These are phyloP conservation scores for Actinemys pallida DNA, from an alignment of 2,113 vertebrate genomes.

Conservation along the genomic window DNA sequence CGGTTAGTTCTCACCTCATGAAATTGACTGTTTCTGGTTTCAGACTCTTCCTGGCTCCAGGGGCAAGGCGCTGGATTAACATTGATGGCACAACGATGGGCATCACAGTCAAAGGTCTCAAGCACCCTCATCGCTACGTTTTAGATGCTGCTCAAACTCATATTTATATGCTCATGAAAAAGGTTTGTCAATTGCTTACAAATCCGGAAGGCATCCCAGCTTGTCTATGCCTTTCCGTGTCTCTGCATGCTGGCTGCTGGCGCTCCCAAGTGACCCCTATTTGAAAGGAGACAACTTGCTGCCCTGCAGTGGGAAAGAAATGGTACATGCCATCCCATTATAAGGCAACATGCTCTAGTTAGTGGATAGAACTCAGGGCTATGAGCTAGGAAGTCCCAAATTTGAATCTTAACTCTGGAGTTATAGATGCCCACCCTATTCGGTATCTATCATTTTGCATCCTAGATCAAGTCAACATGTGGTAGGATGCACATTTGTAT, in stretches of 20 bases:
- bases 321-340: background rate
- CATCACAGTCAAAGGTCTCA: constrained; percentile 92
- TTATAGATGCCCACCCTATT: background rate
- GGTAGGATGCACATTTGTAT: background rate
- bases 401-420: background rate
- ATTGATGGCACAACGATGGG: constrained; percentile 99
- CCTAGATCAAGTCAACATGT: too few relatives aligned
- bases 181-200: constrained; percentile 81
- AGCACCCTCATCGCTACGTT: constrained; percentile 95
- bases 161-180: constrained; percentile 99
- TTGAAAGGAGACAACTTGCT: constrained; percentile 5
- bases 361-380: background rate
- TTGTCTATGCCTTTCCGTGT: constrained; percentile 14
- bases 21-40: constrained; percentile 17
- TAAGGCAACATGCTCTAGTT: background rate
- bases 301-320: background rate
- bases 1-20: background rate
- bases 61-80: constrained; percentile 97
- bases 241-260: constrained; percentile 5
- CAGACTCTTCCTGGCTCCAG: constrained; percentile 95
- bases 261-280: constrained; percentile 12
- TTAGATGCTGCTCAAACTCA: constrained; percentile 97
- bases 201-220: constrained; percentile 32
- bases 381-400: background rate
- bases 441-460: background rate